These are phyloP conservation scores for Protobothrops flavoviridis DNA, from an alignment of 2,113 vertebrate genomes.

Conservation along the genomic window DNA sequence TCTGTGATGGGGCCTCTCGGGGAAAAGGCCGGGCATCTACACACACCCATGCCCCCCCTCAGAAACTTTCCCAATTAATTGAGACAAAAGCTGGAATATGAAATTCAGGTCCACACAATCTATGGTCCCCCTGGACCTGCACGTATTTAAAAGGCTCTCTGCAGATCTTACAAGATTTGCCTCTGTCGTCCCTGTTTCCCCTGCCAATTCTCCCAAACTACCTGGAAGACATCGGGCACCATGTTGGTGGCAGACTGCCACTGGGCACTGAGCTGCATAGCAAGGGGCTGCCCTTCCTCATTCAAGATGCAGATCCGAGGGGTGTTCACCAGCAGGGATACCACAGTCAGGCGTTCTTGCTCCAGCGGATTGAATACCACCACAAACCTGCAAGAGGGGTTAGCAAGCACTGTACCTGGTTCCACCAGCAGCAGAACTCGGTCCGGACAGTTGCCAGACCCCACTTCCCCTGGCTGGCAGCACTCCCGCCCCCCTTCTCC, in stretches of 20 bases:
- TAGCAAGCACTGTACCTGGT: neutral
- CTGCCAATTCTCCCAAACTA: slow-evolving; percentile 34
- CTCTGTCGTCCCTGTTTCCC: fast-evolving
- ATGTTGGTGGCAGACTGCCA: slow-evolving; percentile 82
- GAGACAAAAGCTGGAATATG: neutral
- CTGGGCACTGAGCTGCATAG: slow-evolving; percentile 80
- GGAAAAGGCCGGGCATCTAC: fast-evolving
- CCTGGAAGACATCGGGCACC: slow-evolving; percentile 84
- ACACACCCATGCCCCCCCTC: too few species aligned
- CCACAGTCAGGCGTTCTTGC: slow-evolving; percentile 84
- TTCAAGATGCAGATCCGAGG: slow-evolving; percentile 79
- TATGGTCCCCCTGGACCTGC: neutral
- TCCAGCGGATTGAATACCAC: slow-evolving; percentile 92
- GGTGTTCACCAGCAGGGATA: slow-evolving; percentile 83
- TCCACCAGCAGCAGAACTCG: neutral
- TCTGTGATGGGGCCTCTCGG: neutral
- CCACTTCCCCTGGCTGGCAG: neutral
- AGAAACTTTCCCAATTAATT: neutral
- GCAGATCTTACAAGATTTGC: neutral
- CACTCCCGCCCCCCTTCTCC: neutral
- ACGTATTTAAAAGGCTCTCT: neutral
- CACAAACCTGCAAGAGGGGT: slow-evolving; percentile 75
- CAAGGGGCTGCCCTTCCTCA: slow-evolving; percentile 87
- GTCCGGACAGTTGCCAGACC: neutral
- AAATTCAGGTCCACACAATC: neutral